These are phyloP conservation scores for Panorpa germanica DNA, from an alignment of 2,888 invertebrate genomes.

Conservation along the genomic window DNA sequence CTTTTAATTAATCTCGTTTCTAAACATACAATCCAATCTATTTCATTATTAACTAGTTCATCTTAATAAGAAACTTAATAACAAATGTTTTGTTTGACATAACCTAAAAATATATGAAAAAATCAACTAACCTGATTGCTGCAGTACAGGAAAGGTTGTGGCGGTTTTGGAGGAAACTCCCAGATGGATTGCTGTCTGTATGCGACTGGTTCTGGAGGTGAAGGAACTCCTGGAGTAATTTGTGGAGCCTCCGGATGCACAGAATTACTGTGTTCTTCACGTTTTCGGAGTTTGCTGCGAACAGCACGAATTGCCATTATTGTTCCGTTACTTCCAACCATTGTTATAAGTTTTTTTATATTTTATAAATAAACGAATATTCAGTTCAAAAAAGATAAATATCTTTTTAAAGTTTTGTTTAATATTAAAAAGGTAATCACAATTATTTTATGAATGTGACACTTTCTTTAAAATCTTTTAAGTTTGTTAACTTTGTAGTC, in stretches of 20 bases:
- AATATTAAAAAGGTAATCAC: too few relatives aligned
- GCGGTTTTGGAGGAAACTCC: constrained; percentile 68
- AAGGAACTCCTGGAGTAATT: constrained; percentile 30
- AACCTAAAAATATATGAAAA: too few relatives aligned
- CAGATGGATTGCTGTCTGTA: constrained; percentile 49
- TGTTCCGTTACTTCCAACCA: constrained; percentile 74
- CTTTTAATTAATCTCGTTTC: too few relatives aligned
- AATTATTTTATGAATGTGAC: too few relatives aligned
- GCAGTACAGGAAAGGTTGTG: constrained; percentile 57
- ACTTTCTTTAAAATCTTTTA: too few relatives aligned
- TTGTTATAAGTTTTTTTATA: constrained; percentile 17
- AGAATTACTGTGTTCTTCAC: constrained; percentile 57
- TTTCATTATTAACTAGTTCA: too few relatives aligned
- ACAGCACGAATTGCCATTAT: constrained; percentile 80
- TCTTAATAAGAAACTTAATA: too few relatives aligned
- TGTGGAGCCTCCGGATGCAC: constrained; percentile 41
- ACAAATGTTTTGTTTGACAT: too few relatives aligned
- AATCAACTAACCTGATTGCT: constrained; percentile 68
- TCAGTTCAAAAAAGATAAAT: neutral
- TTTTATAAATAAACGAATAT: neutral
- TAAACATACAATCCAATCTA: too few relatives aligned
- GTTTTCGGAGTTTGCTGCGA: constrained; percentile 75
- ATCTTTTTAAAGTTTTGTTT: too few relatives aligned
- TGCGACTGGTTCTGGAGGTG: constrained; percentile 31
- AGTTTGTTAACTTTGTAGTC: too few relatives aligned